Evolutionary conservation across 2,888 invertebrate species (phyloP).

Genomic region (Cerastis leucographa): DNA sequence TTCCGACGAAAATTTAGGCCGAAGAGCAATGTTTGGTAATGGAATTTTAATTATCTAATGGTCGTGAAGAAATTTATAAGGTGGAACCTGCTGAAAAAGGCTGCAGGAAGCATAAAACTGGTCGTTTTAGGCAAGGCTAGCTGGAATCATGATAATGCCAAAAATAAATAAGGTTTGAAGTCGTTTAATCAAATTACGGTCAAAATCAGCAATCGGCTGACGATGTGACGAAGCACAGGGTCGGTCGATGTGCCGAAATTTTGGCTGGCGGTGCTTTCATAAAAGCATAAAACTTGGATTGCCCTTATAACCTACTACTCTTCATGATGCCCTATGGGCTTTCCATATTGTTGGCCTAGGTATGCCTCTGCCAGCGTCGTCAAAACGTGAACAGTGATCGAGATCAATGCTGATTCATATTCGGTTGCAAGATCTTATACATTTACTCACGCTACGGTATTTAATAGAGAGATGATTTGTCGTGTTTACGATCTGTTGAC

Average conservation of each 20-base stretch:
- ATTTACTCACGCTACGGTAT: slow-evolving; percentile 30
- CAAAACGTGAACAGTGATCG: slow-evolving; percentile 8
- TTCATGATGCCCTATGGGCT: too few species aligned
- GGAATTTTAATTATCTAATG: background rate
- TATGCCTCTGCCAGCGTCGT: background rate
- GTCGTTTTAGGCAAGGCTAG: background rate
- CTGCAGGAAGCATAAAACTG: background rate
- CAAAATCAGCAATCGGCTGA: background rate
- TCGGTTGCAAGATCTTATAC: slow-evolving; percentile 15
- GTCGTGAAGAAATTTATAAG: background rate
- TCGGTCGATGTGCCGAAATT: too few species aligned
- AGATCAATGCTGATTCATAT: slow-evolving; percentile 24
- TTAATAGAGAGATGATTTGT: slow-evolving; percentile 29
- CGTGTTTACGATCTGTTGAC: slow-evolving; percentile 21
- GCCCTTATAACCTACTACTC: too few species aligned
- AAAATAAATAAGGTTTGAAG: background rate
- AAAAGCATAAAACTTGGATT: too few species aligned
- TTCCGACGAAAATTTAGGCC: background rate
- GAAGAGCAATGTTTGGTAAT: background rate
- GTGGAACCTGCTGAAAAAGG: too few species aligned
- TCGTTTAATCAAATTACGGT: background rate
- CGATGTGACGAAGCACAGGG: background rate
- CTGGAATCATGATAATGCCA: too few species aligned
- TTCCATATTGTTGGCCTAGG: too few species aligned
- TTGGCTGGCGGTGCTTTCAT: too few species aligned